phyloP scores from a whole-genome alignment of 1,140 invertebrate species.

The Aphaenogaster floridana region DNA sequence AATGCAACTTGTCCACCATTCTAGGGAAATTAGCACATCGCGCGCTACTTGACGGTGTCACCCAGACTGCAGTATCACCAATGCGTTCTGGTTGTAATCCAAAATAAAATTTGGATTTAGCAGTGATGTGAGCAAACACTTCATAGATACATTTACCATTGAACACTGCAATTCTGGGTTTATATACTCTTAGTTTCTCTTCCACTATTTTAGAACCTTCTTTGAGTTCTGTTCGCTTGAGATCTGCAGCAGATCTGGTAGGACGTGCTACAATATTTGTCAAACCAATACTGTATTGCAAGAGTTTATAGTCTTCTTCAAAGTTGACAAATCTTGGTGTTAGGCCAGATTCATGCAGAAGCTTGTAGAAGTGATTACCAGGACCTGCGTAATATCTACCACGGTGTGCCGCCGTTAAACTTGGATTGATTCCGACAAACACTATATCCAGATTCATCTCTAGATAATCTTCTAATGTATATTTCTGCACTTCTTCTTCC shows the following conservation, averaged over 20 bases:
- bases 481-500: conserved; percentile 82
- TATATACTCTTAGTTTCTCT: conserved; percentile 81
- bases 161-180: conserved; percentile 84
- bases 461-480: conserved; percentile 81
- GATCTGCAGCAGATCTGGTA: conserved; percentile 83
- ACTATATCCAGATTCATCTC: conserved; percentile 82
- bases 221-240: conserved; percentile 83
- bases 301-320: conserved; percentile 82
- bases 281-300: conserved; percentile 81
- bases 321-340: conserved; percentile 78
- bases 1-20: conserved; percentile 85
- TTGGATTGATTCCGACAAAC: conserved; percentile 85
- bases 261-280: conserved; percentile 84
- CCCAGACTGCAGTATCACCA: conserved; percentile 83
- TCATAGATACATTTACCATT: conserved; percentile 86
- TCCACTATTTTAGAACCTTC: conserved; percentile 79
- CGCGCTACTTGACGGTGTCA: conserved; percentile 85
- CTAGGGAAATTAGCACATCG: conserved; percentile 85
- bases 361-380: conserved; percentile 86
- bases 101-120: conserved; percentile 79
- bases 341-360: conserved; percentile 81
- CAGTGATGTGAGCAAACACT: conserved; percentile 78
- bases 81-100: conserved; percentile 82
- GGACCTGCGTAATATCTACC: conserved; percentile 85
- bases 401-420: conserved; percentile 83